Base-by-base conservation (phyloP, 2,888 invertebrate genomes). In the Megalurothrips usitatus region DNA sequence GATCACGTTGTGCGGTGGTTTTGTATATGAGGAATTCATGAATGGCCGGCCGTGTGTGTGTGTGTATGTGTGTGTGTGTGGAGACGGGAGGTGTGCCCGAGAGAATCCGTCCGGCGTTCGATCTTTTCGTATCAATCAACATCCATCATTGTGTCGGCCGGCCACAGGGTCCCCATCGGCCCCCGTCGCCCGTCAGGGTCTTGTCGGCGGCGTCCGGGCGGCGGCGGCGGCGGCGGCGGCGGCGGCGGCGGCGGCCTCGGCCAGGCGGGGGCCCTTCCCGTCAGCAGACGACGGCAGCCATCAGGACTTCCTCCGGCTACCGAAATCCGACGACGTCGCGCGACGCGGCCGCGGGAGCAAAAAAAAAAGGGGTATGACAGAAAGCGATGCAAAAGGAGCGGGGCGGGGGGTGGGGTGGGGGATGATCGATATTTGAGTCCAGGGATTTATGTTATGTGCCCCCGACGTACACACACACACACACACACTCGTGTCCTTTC, bases 61-160 rank as follows among this genome's bases (percentile, higher is more conserved):
- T 58, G 34, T 43, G 58, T 6, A 17, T 58, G 58, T 52, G 52
- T 52, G 12, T 52, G 52, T 58, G 12, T 14, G 58, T 58, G 34
- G 3, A 43, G 34, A 43, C 34, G 6, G 34, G 34, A 58, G 58
- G 11, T 6, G 17, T 17, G 58, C 10, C 58, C 17, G 2, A 58
- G 58, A 58, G 58, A 58, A 58, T 58, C 58, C n/a, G 58, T n/a
- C 58, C 4, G 11, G 58, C 58, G 68, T 23, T 75, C 26, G 68
- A 75, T 75, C 68, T 75, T 75, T 75, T 26, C 23, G 68, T 23
- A 75, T 75, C 68, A 75, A 75, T 75, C 68, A 75, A 75, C 68
- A 75, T 75, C 68, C 68, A 75, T 75, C 68, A 75, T 26, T 26
- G 68, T 75, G 68, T 75, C 68, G 23, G 58, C 19, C 58, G 11